A percentile compares a stretch with the other conserved stretches of the same genome.
phyloP scores from a whole-genome alignment of 2,113 vertebrate genomes.

The Brachirus orientalis region DNA sequence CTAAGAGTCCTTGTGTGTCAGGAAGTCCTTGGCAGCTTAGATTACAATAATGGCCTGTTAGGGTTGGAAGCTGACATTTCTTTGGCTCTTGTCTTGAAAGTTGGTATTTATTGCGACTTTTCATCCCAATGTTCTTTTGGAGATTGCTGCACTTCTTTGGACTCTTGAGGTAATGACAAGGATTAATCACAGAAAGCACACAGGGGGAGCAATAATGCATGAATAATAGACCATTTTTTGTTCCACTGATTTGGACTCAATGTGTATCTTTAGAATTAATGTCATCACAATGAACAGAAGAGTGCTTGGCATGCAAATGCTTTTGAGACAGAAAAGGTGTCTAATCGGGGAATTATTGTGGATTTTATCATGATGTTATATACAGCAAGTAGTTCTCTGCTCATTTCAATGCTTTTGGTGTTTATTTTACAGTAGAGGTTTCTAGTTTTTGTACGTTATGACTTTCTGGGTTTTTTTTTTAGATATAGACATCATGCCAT shows the following conservation, averaged over 20 bases:
- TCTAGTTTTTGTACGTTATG: not conserved
- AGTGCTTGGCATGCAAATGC: conserved; percentile 30
- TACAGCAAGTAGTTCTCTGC: not conserved
- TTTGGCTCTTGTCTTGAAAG: conserved; percentile 35
- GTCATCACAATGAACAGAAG: conserved; percentile 34
- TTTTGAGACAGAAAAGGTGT: conserved; percentile 25
- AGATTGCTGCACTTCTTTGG: conserved; percentile 40
- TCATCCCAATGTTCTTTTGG: conserved; percentile 39
- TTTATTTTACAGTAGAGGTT: not conserved
- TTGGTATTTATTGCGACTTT: conserved; percentile 48
- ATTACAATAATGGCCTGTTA: conserved; percentile 28
- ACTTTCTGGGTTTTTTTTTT: too few relatives aligned
- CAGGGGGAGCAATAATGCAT: conserved; percentile 52
- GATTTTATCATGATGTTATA: conserved; percentile 16
- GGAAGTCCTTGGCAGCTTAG: conserved; percentile 37
- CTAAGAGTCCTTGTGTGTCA: conserved; percentile 29
- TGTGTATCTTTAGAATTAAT: conserved; percentile 52
- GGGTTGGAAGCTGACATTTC: conserved; percentile 13
- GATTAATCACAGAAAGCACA: conserved; percentile 66
- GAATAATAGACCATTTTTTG: conserved; percentile 60
- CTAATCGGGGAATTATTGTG: conserved; percentile 24
- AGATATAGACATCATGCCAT: too few relatives aligned
- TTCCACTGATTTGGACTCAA: conserved; percentile 42
- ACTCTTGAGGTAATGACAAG: conserved; percentile 49
- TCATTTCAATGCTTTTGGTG: not conserved